phyloP scores from a whole-genome alignment of 2,797 vertebrate genomes.

The Phyllotis vaccarum region DNA sequence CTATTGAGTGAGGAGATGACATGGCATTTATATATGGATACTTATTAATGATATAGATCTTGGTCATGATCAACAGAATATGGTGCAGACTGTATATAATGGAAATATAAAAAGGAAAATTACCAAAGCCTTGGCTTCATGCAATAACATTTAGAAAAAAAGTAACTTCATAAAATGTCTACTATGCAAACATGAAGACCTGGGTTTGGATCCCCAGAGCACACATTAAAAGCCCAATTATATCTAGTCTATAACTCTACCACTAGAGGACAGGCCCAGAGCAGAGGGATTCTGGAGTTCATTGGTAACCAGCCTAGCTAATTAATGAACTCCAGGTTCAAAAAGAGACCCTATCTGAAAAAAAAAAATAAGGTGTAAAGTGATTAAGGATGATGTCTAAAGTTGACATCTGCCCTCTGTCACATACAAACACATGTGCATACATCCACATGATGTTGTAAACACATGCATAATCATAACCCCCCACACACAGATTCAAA shows the following conservation, averaged over 20 bases:
- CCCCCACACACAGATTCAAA: background rate
- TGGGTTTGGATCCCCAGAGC: background rate
- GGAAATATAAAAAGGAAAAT: background rate
- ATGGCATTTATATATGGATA: background rate
- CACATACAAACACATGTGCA: background rate
- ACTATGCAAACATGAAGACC: background rate
- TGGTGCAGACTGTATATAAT: background rate
- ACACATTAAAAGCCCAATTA: background rate
- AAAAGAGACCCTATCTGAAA: background rate
- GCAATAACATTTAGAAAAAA: background rate
- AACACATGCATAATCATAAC: background rate
- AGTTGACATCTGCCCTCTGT: background rate
- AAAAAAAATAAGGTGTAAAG: background rate
- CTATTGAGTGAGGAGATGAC: background rate
- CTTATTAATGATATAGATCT: background rate
- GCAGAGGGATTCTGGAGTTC: background rate
- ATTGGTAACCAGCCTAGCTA: background rate
- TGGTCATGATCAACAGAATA: background rate
- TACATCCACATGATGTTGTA: background rate
- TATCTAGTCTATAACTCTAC: background rate
- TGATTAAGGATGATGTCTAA: background rate
- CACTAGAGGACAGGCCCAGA: background rate
- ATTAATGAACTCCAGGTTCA: background rate
- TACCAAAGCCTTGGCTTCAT: background rate
- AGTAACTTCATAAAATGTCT: background rate